Evolutionary conservation across 2,888 invertebrate genomes (phyloP).

Genomic region (Megamerina dolium): DNA sequence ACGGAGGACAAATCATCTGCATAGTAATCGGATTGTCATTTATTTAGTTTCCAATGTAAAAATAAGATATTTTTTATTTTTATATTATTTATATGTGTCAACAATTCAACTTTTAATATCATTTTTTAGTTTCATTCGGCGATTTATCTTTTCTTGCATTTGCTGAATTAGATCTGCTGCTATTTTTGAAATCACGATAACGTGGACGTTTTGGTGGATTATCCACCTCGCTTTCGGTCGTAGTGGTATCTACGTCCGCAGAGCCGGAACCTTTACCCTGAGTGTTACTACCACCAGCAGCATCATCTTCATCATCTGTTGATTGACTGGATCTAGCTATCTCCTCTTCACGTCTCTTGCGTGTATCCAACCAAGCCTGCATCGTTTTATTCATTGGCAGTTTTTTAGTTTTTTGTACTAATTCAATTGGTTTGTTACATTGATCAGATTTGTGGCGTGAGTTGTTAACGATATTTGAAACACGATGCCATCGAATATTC

Average conservation of each 20-base stretch:
- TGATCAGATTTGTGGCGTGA: slow-evolving; percentile 60
- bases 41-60: too few species aligned
- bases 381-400: slow-evolving; percentile 32
- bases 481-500: slow-evolving; percentile 61
- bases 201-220: slow-evolving; percentile 24
- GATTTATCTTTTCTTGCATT: too few species aligned
- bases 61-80: too few species aligned
- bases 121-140: too few species aligned
- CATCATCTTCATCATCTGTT: slow-evolving; percentile 9
- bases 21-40: too few species aligned
- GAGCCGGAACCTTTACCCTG: too few species aligned
- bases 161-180: too few species aligned
- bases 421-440: slow-evolving; percentile 53
- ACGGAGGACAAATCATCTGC: too few species aligned
- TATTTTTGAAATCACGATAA: slow-evolving; percentile 19
- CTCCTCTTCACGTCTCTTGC: slow-evolving; percentile 14
- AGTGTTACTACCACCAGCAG: slow-evolving; percentile 1
- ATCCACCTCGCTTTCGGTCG: slow-evolving; percentile 19
- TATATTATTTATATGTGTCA: too few species aligned
- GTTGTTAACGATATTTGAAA: slow-evolving; percentile 66
- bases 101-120: too few species aligned
- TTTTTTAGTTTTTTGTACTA: slow-evolving; percentile 22
- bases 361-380: slow-evolving; percentile 35
- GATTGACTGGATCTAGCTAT: slow-evolving; percentile 9
- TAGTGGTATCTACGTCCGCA: slow-evolving; percentile 11